These are phyloP conservation scores for Cavia porcellus DNA, from an alignment of 2,113 vertebrate species.

Conservation along the genomic window DNA sequence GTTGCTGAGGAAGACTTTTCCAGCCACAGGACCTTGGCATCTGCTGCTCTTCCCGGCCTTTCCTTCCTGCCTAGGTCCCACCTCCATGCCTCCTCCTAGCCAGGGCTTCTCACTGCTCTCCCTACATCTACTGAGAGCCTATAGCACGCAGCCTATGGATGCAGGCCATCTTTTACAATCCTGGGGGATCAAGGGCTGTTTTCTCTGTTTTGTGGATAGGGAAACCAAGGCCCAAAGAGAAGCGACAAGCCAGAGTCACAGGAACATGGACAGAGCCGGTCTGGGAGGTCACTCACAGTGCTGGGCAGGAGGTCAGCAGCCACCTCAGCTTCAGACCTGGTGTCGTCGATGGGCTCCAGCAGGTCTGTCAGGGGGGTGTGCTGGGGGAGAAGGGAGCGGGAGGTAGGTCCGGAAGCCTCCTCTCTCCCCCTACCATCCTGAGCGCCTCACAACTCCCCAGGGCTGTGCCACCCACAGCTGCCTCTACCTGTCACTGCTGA, in stretches of 20 bases:
- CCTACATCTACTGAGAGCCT: not conserved
- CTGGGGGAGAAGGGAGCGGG: not conserved
- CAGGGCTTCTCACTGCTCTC: accelerated
- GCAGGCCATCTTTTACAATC: not conserved
- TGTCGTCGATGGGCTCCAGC: not conserved
- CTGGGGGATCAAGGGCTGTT: not conserved
- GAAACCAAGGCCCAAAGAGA: not conserved
- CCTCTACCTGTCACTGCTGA: not conserved
- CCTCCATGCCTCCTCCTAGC: not conserved
- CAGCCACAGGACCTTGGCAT: not conserved
- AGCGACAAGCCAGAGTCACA: not conserved
- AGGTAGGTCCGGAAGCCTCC: not conserved
- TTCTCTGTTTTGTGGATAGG: not conserved
- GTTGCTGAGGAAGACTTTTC: not conserved
- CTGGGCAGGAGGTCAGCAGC: not conserved
- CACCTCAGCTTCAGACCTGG: not conserved
- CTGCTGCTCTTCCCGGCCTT: not conserved
- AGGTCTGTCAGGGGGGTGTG: not conserved
- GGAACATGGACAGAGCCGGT: not conserved
- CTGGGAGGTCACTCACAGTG: slow-evolving; percentile 34
- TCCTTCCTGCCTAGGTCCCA: not conserved
- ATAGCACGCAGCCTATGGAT: not conserved
- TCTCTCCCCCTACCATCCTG: accelerated
- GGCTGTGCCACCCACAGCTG: not conserved
- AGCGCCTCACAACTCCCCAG: not conserved